Conservation (phyloP, 2,797 vertebrate genomes). For the Myripristis murdjan region DNA sequence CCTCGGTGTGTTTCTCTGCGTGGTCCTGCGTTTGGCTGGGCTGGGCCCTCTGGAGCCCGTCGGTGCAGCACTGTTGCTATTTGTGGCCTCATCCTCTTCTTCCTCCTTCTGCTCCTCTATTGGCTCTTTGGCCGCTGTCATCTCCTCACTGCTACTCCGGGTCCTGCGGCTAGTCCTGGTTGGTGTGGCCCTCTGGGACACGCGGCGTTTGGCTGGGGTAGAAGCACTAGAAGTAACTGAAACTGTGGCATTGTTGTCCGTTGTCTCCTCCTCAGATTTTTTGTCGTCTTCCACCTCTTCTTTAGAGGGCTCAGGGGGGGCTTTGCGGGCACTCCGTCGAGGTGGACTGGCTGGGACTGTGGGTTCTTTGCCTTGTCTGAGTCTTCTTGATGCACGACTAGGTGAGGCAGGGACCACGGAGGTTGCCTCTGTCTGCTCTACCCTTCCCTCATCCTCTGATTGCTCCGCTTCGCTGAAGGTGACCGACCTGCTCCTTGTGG, state of each 20-base stretch:
- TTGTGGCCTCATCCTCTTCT: constrained; percentile 27
- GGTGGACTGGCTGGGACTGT: constrained; percentile 72
- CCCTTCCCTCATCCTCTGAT: constrained; percentile 42
- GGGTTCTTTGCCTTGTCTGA: constrained; percentile 65
- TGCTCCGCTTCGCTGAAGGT: constrained; percentile 64
- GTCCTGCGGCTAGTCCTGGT: constrained; percentile 57
- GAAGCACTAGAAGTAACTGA: constrained; percentile 36
- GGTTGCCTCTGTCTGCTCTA: constrained; percentile 29
- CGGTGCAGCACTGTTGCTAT: constrained; percentile 10
- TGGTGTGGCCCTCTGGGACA: constrained; percentile 60
- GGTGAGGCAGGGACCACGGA: constrained; percentile 61
- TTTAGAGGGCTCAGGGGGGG: constrained; percentile 44
- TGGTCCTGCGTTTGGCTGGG: constrained; percentile 38
- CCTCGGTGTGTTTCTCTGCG: constrained; percentile 50
- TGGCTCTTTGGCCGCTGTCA: not conserved
- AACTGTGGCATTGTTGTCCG: constrained; percentile 11
- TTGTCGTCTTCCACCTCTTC: constrained; percentile 38
- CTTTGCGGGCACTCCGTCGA: constrained; percentile 83
- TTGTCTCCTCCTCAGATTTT: constrained; percentile 45
- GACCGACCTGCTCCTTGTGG: constrained; percentile 61
- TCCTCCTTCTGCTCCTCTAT: constrained; percentile 28
- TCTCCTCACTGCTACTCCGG: constrained; percentile 31
- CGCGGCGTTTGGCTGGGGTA: constrained; percentile 61
- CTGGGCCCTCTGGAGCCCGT: constrained; percentile 39
- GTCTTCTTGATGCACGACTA: constrained; percentile 80